Evolutionary conservation across 2,888 invertebrate genomes (phyloP).

Genomic region (Lasioglossum morio): DNA sequence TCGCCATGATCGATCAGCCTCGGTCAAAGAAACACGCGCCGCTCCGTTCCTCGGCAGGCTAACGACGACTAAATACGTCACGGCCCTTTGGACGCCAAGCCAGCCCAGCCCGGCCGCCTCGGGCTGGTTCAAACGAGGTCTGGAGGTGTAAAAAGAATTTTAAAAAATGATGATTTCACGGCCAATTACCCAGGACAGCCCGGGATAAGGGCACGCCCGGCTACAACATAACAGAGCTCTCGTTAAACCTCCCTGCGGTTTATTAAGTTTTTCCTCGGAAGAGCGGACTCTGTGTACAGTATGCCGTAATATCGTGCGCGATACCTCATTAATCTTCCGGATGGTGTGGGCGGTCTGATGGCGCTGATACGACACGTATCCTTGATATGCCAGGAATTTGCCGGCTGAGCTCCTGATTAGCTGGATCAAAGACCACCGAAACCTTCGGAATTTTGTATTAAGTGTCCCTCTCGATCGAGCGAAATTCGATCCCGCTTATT

Average conservation of each 20-base stretch:
- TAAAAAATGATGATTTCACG: constrained; percentile 17
- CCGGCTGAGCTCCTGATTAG: not conserved
- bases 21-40: not conserved
- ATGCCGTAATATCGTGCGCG: not conserved
- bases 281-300: not conserved
- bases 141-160: not conserved
- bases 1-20: constrained; percentile 33
- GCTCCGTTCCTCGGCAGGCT: not conserved
- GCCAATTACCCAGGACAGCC: constrained; percentile 5
- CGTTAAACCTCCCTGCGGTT: not conserved
- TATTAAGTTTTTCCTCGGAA: constrained; percentile 18
- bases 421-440: not conserved
- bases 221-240: not conserved
- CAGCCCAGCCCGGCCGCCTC: too few relatives aligned
- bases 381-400: constrained; percentile 5
- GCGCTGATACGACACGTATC: constrained; percentile 7
- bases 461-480: not conserved
- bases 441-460: not conserved
- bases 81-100: not conserved
- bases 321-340: constrained; percentile 24
- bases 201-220: not conserved
- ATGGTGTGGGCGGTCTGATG: not conserved
- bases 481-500: not conserved
- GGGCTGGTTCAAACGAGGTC: not conserved
- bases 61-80: constrained; percentile 4